These are phyloP conservation scores for Brachypodius melanocephalos DNA, from an alignment of 2,113 vertebrate species.

Conservation along the genomic window DNA sequence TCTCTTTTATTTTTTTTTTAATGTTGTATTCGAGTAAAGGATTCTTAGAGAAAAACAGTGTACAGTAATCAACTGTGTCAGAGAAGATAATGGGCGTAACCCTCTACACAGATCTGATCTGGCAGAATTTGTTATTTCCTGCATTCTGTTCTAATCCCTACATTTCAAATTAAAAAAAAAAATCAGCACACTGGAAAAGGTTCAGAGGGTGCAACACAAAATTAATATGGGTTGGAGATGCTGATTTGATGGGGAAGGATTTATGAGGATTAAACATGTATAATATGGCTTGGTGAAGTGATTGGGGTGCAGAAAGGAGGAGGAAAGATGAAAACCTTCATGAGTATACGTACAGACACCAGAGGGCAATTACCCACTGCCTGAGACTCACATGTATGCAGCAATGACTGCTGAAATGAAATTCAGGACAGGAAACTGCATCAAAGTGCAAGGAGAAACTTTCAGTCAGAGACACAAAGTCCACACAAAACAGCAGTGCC, in stretches of 20 bases:
- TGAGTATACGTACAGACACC: constrained; percentile 37
- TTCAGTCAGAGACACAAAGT: not conserved
- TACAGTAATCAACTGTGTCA: not conserved
- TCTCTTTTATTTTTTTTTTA: not conserved
- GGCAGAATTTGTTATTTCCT: not conserved
- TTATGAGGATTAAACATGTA: not conserved
- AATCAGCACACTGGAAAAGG: not conserved
- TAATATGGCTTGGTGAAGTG: not conserved
- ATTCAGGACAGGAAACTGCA: constrained; percentile 19
- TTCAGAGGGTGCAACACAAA: constrained; percentile 20
- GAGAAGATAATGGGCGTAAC: not conserved
- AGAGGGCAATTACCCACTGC: constrained; percentile 49
- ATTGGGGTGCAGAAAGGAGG: not conserved
- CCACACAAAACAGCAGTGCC: not conserved
- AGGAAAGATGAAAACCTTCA: not conserved
- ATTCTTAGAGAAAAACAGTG: not conserved
- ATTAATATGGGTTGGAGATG: not conserved
- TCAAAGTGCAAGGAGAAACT: not conserved
- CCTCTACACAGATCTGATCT: not conserved
- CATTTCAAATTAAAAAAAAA: not conserved
- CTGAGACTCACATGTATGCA: constrained; percentile 5
- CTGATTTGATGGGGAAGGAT: constrained; percentile 12
- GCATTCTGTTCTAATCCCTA: not conserved
- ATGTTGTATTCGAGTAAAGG: not conserved
- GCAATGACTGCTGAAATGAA: constrained; percentile 47